Evolutionary conservation across 1,140 invertebrate genomes (phyloP), one percentile per base, ranked within the genome.

Genomic region (Pogonus chalceus): DNA sequence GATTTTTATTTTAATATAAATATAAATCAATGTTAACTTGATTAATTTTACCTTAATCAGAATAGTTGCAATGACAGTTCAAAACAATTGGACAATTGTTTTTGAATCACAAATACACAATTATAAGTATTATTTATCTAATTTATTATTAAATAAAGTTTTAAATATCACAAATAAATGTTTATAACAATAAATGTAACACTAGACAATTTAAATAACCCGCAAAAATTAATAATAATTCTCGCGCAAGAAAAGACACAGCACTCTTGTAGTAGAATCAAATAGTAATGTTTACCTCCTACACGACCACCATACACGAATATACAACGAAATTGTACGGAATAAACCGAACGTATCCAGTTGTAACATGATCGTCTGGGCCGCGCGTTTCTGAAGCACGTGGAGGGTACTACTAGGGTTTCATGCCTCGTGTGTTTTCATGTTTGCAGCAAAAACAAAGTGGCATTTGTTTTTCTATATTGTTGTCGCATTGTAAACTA

Each of bases 271-370:
- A n/a, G 37, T 43, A 43, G 4, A 16, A 9, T 43, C 18, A 43
- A 43, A 43, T 43, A 9, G 37, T 43, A 43, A 18, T 43, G 37
- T 43, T 43, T 43, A 43, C 37, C 37, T 43, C 37, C 9, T 43
- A 43, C 37, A 43, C 37, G 37, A 16, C 3, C 7, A 10, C 9
- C 7, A 9, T 4, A 16, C 18, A 43, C 18, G 9, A 12, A 7
- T 7, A 43, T 43, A 10, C 9, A 4, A 12, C 26, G 26, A 14
- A 31, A 31, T 31, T 31, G 26, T 16, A 43, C 37, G 37, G n/a
- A 43, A 43, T 16, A 43, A 43, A 16, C 18, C 37, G 37, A 43
- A 7, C 7, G 37, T 16, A 3, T 43, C 18, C 37, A 43, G 4
- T 31, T 14, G 4, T 14, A 31, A 14, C 4, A 7, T 31, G 26